These are phyloP conservation scores for Calyptommatus sinebrachiatus DNA, from an alignment of 2,113 vertebrate species.

Conservation along the genomic window DNA sequence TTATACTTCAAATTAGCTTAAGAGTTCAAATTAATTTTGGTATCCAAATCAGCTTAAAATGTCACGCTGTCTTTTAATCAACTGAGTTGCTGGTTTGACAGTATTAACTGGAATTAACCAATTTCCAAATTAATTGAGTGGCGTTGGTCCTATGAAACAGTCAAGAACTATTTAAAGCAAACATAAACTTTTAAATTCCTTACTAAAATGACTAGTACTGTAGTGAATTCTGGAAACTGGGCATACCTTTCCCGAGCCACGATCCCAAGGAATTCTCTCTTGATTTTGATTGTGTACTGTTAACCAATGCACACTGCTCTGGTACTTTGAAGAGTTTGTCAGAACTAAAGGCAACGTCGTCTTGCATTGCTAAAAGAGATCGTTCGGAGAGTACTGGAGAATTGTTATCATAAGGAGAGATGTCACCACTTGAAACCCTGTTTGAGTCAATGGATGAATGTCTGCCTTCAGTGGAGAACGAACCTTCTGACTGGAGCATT, in stretches of 20 bases:
- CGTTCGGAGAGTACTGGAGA: slow-evolving; percentile 87
- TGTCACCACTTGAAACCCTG: slow-evolving; percentile 90
- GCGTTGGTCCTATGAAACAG: not conserved
- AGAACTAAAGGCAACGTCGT: slow-evolving; percentile 64
- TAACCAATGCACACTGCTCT: slow-evolving; percentile 66
- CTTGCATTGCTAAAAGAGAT: slow-evolving; percentile 72
- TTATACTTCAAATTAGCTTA: no score
- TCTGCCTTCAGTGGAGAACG: slow-evolving; percentile 80
- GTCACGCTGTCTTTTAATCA: no score
- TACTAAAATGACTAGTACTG: not conserved
- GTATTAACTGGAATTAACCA: not conserved
- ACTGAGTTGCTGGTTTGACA: no score
- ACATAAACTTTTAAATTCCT: not conserved
- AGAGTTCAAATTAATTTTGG: no score
- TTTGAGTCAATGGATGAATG: slow-evolving; percentile 87
- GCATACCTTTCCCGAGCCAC: slow-evolving; percentile 77
- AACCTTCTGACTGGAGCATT: slow-evolving; percentile 70
- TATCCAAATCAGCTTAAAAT: no score
- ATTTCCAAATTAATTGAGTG: not conserved
- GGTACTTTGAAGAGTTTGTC: slow-evolving; percentile 75
- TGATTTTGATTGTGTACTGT: slow-evolving; percentile 72
- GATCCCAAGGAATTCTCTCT: slow-evolving; percentile 75
- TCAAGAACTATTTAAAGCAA: not conserved
- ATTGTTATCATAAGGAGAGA: slow-evolving; percentile 97
- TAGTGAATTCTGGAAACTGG: fast-evolving